Evolutionary conservation across 2,888 invertebrate species (phyloP), one percentile per base, ranked within the genome.

Genomic region (Xanthia icteritia): DNA sequence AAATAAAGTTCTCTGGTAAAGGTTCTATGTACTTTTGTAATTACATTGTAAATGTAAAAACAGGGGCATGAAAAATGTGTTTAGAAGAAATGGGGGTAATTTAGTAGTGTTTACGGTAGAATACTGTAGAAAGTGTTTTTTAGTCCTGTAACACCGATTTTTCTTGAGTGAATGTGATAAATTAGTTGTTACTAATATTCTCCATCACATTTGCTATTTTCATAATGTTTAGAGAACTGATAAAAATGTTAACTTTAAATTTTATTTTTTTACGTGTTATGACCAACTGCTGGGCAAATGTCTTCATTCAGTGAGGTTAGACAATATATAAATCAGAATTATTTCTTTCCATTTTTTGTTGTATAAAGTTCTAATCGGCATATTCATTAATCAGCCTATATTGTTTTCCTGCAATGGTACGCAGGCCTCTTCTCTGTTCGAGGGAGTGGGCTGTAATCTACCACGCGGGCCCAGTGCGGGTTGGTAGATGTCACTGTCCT

Each of bases 21-120:
- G 84, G 88, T 79, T 77, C 13, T 61, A 60, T 65, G 79, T 79
- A 86, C 84, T 74, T 60, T n/a, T 67, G 67, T 72, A 80, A 74
- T 68, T 61, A 70, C 27, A 76, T 65, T 75, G 58, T 60, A 31
- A 27, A 60, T 81, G 54, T 67, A 63, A 77, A 77, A 48, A 70
- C 48, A 45, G n/a, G n/a, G 69, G 86, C 82, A 88, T 84, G 87
- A 72, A 54, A 39, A 23, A n/a, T n/a, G 2, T 61, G n/a, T 31
- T 77, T 27, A 31, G 39, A 60, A 66, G 45, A 66, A 65, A 54
- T 39, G 15, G 67, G 77, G 76, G 48, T 74, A 54, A 17, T 63
- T 64, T 64, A 42, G 78, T 76, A 78, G 79, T 70, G 20, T 79
- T 60, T 72, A 63, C 63, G 23, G 84, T 88, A 87, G 86, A 79